phyloP scores from a whole-genome alignment of 2,888 invertebrate species.

The Pollenia angustigena region DNA sequence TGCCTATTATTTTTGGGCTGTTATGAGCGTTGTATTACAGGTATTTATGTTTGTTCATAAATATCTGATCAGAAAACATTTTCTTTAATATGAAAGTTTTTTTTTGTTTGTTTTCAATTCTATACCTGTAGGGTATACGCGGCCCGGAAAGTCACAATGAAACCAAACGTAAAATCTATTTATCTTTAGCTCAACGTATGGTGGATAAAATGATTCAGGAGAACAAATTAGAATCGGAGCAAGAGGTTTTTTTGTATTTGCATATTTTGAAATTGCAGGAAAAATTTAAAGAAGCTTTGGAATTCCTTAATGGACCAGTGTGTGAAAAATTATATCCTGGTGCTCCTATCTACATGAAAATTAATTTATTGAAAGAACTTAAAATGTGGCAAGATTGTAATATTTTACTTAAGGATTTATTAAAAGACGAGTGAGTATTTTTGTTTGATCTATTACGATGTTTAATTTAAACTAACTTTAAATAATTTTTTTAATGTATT shows the following conservation, averaged over 20 bases:
- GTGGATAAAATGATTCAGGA: conserved; percentile 94
- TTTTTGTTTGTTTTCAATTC: neutral
- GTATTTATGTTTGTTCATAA: conserved; percentile 83
- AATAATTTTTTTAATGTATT: neutral
- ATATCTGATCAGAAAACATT: too few relatives aligned
- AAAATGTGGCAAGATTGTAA: conserved; percentile 91
- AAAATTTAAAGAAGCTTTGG: conserved; percentile 92
- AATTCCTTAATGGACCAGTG: conserved; percentile 91
- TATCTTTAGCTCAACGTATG: conserved; percentile 97
- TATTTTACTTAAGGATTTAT: conserved; percentile 89
- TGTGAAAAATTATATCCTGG: conserved; percentile 89
- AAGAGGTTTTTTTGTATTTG: conserved; percentile 95
- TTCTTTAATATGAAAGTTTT: too few relatives aligned
- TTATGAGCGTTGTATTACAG: conserved; percentile 98
- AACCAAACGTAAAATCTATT: conserved; percentile 88
- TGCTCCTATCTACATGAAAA: conserved; percentile 88
- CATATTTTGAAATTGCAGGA: conserved; percentile 92
- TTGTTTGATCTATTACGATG: neutral
- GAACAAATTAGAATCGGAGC: conserved; percentile 95
- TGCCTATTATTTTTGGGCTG: conserved; percentile 99
- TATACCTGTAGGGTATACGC: conserved; percentile 82
- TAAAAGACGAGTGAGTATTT: conserved; percentile 88
- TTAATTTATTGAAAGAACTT: conserved; percentile 90
- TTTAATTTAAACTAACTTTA: neutral
- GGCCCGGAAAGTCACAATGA: conserved; percentile 85